Percentiles rank a stretch among this genome's conserved stretches.
Conservation (phyloP, 2,888 invertebrate species). For the Acleris holmiana region DNA sequence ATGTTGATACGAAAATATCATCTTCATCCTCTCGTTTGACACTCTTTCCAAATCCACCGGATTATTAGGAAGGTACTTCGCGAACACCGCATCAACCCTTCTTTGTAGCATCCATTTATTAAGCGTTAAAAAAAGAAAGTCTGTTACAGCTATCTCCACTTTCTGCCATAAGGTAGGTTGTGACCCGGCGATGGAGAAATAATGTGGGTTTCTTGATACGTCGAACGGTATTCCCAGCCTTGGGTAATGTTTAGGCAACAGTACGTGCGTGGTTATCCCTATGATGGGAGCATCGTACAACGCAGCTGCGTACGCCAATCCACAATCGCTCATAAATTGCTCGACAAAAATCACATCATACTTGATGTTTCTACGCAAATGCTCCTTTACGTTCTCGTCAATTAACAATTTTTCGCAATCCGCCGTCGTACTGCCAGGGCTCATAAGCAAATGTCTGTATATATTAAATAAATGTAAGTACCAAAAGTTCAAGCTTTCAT, state of each 20-base stretch:
- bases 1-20: conserved; percentile 85
- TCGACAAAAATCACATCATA: conserved; percentile 79
- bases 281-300: conserved; percentile 77
- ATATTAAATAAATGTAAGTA: conserved; percentile 34
- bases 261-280: conserved; percentile 77
- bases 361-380: conserved; percentile 50
- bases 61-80: conserved; percentile 67
- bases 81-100: conserved; percentile 61
- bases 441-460: conserved; percentile 31
- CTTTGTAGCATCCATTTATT: conserved; percentile 58
- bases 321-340: conserved; percentile 75
- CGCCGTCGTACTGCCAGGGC: conserved; percentile 17
- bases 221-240: conserved; percentile 78
- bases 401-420: conserved; percentile 62
- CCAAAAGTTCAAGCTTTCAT: conserved; percentile 26
- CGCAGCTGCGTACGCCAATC: conserved; percentile 63
- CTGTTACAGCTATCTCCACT: conserved; percentile 53
- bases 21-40: conserved; percentile 71
- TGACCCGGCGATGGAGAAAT: conserved; percentile 64
- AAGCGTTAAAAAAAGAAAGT: conserved; percentile 48
- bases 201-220: conserved; percentile 74
- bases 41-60: conserved; percentile 74
- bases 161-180: conserved; percentile 57
- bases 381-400: conserved; percentile 53
- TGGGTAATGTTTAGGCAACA: conserved; percentile 75